Conservation (phyloP, 1,140 invertebrate genomes). For the Dinothrombium tinctorium region DNA sequence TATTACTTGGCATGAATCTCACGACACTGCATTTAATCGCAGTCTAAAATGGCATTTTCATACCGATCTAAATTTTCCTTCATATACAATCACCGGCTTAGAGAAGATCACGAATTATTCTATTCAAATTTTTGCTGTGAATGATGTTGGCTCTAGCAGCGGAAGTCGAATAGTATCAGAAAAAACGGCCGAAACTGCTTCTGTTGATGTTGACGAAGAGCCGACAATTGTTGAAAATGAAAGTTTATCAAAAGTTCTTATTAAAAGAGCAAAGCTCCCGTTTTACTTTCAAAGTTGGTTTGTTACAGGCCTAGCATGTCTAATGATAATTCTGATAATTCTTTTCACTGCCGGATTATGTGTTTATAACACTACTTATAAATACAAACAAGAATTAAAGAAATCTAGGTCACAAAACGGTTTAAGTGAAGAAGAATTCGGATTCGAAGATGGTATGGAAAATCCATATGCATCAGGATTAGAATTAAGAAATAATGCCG, state of each 20-base stretch:
- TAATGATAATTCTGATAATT: conserved; percentile 74
- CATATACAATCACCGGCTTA: conserved; percentile 51
- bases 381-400: conserved; percentile 43
- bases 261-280: conserved; percentile 32
- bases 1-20: conserved; percentile 43
- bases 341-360: conserved; percentile 76
- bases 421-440: conserved; percentile 12
- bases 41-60: conserved; percentile 25
- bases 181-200: conserved; percentile 58
- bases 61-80: conserved; percentile 70
- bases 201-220: conserved; percentile 16
- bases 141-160: conserved; percentile 66
- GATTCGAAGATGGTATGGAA: conserved; percentile 9
- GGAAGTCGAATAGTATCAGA: conserved; percentile 54
- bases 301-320: conserved; percentile 70
- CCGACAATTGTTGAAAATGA: conserved; percentile 32
- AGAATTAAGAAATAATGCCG: conserved; percentile 5
- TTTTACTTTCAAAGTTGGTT: conserved; percentile 95
- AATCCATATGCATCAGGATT: conserved; percentile 8
- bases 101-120: conserved; percentile 79
- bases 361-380: conserved; percentile 83
- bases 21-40: conserved; percentile 12
- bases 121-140: conserved; percentile 68
- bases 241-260: conserved; percentile 72
- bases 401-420: conserved; percentile 7